Evolutionary conservation across 2,113 vertebrate species (phyloP).

Genomic region (Spea bombifrons): DNA sequence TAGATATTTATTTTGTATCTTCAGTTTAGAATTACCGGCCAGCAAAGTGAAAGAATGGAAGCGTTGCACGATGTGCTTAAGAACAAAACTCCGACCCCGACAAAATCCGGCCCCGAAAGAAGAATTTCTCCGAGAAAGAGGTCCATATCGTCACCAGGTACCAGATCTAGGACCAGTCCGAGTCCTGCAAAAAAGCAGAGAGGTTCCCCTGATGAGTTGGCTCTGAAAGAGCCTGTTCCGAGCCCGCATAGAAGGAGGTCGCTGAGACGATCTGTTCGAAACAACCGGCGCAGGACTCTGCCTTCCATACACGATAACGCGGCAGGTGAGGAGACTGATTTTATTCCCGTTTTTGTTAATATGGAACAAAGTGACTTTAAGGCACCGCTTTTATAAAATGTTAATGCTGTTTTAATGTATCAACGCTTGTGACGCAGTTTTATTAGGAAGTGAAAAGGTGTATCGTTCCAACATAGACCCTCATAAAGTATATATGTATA

Average conservation of each 20-base stretch:
- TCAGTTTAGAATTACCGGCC: too few species aligned
- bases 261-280: slow-evolving; percentile 25
- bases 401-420: too few species aligned
- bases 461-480: too few species aligned
- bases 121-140: background rate
- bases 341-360: background rate
- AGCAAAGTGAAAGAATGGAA: too few species aligned
- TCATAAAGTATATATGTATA: background rate
- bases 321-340: background rate
- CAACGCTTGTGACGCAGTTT: too few species aligned
- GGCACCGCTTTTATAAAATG: too few species aligned
- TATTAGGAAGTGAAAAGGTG: background rate
- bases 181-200: slow-evolving; percentile 17
- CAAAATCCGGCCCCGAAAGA: background rate
- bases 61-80: too few species aligned
- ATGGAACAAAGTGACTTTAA: too few species aligned
- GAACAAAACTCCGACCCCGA: background rate
- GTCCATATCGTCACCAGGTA: background rate
- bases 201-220: slow-evolving; percentile 9
- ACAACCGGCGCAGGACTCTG: slow-evolving; percentile 19
- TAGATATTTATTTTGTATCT: too few species aligned
- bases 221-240: slow-evolving; percentile 6
- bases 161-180: background rate
- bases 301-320: slow-evolving; percentile 18
- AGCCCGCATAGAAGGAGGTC: slow-evolving; percentile 29